Evolutionary conservation across 2,797 vertebrate genomes (phyloP).

Genomic region (Cossypha heuglini): DNA sequence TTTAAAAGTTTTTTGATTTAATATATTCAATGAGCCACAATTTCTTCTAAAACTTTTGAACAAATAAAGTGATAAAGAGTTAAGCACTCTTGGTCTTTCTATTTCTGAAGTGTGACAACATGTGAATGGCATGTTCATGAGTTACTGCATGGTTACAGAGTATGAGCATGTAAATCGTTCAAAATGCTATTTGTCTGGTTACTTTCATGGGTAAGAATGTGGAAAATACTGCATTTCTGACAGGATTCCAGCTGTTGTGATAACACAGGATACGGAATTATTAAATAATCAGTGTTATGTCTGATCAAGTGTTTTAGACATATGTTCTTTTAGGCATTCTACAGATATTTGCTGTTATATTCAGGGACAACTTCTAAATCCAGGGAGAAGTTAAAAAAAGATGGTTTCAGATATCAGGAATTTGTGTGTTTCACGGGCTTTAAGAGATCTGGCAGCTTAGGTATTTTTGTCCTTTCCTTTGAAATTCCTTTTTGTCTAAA

Average conservation of each 20-base stretch:
- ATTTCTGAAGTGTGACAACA: conserved; percentile 17
- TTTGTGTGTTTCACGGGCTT: not conserved
- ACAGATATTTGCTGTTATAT: not conserved
- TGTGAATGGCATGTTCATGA: conserved; percentile 42
- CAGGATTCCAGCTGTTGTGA: not conserved
- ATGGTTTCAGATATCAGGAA: not conserved
- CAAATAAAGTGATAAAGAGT: not conserved
- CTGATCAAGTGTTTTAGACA: not conserved
- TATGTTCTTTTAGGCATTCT: not conserved
- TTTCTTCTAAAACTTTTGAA: not conserved
- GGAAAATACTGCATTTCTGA: conserved; percentile 15
- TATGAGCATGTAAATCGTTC: not conserved
- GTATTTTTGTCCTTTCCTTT: not conserved
- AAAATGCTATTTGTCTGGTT: not conserved
- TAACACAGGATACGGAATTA: not conserved
- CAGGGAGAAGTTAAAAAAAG: not conserved
- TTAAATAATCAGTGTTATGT: not conserved
- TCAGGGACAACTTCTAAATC: not conserved
- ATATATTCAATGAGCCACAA: not conserved
- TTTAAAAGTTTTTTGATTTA: not conserved
- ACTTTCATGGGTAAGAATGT: not conserved
- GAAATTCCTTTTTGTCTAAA: not conserved
- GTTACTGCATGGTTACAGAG: not conserved
- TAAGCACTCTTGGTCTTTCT: not conserved
- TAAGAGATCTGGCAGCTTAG: not conserved